These are phyloP conservation scores for Cepaea nemoralis DNA, from an alignment of 1,140 invertebrate genomes.

Conservation along the genomic window DNA sequence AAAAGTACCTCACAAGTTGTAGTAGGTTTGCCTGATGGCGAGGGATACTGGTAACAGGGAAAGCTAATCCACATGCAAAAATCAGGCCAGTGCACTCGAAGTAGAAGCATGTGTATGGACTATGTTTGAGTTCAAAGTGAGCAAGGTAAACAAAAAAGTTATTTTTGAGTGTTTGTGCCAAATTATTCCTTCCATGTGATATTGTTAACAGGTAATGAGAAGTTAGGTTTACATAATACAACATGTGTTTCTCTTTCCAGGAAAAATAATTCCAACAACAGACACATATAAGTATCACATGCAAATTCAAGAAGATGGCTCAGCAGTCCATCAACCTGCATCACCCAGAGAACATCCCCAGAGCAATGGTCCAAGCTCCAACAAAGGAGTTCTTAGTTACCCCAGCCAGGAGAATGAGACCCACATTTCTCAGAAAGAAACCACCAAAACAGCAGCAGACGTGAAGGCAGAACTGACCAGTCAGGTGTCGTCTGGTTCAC, in stretches of 20 bases:
- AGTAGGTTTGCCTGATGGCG: no score
- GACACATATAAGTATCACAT: constrained; percentile 92
- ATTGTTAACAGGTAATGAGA: no score
- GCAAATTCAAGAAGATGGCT: constrained; percentile 76
- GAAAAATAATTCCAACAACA: constrained; percentile 90
- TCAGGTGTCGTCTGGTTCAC: constrained; percentile 26
- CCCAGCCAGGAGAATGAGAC: background rate
- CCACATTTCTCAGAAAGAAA: background rate
- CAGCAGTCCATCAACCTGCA: background rate
- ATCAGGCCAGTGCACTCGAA: no score
- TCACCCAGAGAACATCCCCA: background rate
- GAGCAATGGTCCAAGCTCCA: background rate
- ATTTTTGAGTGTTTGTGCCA: no score
- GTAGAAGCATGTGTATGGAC: no score
- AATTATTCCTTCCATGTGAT: no score
- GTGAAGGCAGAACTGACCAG: constrained; percentile 55
- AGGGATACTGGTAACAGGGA: no score
- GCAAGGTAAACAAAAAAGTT: no score
- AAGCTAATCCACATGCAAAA: no score
- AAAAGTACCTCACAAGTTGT: no score
- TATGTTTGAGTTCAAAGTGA: no score
- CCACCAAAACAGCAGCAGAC: constrained; percentile 51
- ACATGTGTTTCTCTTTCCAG: constrained; percentile 73
- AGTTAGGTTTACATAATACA: no score
- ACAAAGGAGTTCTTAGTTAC: background rate